These are phyloP conservation scores for Plebejus anna DNA, from an alignment of 2,888 invertebrate genomes.

Conservation along the genomic window DNA sequence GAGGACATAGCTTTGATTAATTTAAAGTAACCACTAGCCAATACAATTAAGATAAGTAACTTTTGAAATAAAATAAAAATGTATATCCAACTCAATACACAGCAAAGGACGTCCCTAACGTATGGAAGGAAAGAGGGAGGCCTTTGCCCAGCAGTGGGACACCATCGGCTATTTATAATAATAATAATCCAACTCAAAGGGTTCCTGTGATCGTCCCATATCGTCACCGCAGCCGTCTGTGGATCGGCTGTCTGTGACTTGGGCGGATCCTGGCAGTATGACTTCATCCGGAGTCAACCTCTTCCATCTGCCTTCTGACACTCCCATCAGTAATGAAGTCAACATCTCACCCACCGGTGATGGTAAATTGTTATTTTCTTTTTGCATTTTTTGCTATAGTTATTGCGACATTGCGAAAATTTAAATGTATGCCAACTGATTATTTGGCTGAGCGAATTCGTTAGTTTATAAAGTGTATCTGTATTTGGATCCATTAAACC, in stretches of 20 bases:
- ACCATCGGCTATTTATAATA: too few species aligned
- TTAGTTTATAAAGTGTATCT: neutral
- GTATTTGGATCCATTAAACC: neutral
- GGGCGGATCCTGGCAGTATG: conserved; percentile 81
- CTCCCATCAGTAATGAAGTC: conserved; percentile 64
- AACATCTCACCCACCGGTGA: conserved; percentile 61
- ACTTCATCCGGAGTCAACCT: conserved; percentile 70
- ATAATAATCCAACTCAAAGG: conserved; percentile 42
- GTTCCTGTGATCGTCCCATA: conserved; percentile 74
- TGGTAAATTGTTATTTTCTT: conserved; percentile 38
- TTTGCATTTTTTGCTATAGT: neutral
- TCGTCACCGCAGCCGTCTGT: conserved; percentile 85
- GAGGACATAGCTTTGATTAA: neutral
- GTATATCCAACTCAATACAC: conserved; percentile 6
- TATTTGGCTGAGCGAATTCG: neutral
- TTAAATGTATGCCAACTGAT: neutral
- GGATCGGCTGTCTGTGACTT: conserved; percentile 86
- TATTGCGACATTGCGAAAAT: neutral
- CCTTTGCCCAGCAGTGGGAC: too few species aligned
- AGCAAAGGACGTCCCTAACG: too few species aligned
- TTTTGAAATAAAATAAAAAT: neutral
- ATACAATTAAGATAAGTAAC: neutral
- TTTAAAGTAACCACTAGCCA: neutral
- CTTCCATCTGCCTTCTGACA: conserved; percentile 67
- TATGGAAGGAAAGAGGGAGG: too few species aligned